Percentiles rank a stretch among this genome's conserved stretches.
phyloP scores from a whole-genome alignment of 2,888 invertebrate genomes.

The Chrysopilus asiliformis region DNA sequence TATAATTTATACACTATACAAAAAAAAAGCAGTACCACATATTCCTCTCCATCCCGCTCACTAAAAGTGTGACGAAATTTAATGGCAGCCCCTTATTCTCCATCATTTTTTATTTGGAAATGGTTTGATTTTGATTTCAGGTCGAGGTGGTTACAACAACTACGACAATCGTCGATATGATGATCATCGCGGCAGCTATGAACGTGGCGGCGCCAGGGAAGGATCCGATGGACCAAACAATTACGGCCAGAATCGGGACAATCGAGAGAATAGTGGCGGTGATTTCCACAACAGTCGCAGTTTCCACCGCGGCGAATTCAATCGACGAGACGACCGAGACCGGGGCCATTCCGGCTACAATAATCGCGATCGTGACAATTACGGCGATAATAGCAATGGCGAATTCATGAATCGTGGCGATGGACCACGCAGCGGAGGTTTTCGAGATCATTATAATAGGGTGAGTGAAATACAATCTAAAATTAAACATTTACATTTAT shows the following conservation, averaged over 20 bases:
- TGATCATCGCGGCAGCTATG: slow-evolving; percentile 10
- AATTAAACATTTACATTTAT: too few species aligned
- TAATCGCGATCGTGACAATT: slow-evolving; percentile 13
- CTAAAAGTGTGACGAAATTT: too few species aligned
- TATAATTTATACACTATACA: too few species aligned
- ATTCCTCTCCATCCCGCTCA: too few species aligned
- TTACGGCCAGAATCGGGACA: not conserved
- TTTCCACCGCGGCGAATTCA: slow-evolving; percentile 12
- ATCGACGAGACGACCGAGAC: slow-evolving; percentile 12
- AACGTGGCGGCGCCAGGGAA: slow-evolving; percentile 1
- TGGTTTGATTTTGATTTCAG: not conserved
- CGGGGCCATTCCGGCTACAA: slow-evolving; percentile 9
- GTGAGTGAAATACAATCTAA: too few species aligned
- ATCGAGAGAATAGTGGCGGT: slow-evolving; percentile 12
- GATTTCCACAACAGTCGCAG: slow-evolving; percentile 12
- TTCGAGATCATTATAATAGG: slow-evolving; percentile 14
- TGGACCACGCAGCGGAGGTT: slow-evolving; percentile 9
- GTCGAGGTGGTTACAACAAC: slow-evolving; percentile 23
- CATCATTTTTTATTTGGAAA: too few species aligned
- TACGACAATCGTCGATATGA: slow-evolving; percentile 24
- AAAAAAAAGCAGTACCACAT: too few species aligned
- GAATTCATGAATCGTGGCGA: slow-evolving; percentile 10
- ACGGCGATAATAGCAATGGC: slow-evolving; percentile 10
- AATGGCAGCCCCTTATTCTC: too few species aligned
- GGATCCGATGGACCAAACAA: not conserved